Conservation (phyloP, 2,888 invertebrate species). For the Hofmannophila pseudospretella region DNA sequence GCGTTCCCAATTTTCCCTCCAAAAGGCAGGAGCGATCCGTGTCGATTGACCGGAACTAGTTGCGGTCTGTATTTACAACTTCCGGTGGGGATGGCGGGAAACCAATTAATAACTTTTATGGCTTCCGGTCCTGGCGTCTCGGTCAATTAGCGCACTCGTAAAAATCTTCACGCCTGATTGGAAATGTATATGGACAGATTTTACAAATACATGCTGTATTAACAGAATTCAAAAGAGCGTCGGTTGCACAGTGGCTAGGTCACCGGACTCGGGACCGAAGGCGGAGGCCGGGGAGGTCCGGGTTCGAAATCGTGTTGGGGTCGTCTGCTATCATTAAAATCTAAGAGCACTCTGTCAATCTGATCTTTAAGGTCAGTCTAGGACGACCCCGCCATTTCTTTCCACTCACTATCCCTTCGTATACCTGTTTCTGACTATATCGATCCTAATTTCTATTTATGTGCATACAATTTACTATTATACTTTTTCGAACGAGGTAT, state of each 20-base stretch:
- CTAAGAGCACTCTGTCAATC: too few relatives aligned
- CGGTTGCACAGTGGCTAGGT: too few relatives aligned
- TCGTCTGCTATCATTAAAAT: too few relatives aligned
- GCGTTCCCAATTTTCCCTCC: slow-evolving; percentile 20
- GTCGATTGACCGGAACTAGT: slow-evolving; percentile 70
- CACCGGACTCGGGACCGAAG: neutral
- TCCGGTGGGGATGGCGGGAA: slow-evolving; percentile 60
- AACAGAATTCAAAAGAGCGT: neutral
- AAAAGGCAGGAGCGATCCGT: slow-evolving; percentile 50
- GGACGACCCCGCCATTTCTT: too few relatives aligned
- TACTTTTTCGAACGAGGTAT: too few relatives aligned
- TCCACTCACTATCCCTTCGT: too few relatives aligned
- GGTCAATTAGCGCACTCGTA: slow-evolving; percentile 68
- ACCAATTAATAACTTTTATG: slow-evolving; percentile 76
- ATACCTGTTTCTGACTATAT: too few relatives aligned
- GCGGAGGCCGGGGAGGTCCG: neutral
- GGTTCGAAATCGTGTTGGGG: neutral
- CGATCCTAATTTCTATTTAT: too few relatives aligned
- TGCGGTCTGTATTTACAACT: slow-evolving; percentile 69
- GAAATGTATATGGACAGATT: too few relatives aligned
- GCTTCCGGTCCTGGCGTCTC: slow-evolving; percentile 57
- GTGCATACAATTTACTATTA: too few relatives aligned
- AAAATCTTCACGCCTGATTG: slow-evolving; percentile 72
- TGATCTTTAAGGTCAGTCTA: too few relatives aligned
- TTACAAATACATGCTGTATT: neutral